phyloP scores from a whole-genome alignment of 2,113 vertebrate species.

The Phaethon lepturus region DNA sequence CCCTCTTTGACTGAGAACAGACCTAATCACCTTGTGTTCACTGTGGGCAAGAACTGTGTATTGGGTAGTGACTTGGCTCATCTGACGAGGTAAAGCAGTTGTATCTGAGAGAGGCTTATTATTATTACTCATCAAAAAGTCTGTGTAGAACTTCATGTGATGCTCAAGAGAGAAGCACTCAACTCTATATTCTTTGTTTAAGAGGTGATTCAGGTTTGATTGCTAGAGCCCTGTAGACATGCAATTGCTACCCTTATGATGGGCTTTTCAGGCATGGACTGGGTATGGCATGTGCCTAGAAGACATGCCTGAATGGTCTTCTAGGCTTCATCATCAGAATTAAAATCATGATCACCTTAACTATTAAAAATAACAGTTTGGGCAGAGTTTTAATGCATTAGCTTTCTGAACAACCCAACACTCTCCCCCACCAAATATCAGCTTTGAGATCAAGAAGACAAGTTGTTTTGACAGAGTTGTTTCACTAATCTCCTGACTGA shows the following conservation, averaged over 20 bases:
- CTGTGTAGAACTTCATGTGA: neutral
- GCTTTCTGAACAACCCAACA: neutral
- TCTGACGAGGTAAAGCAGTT: rapidly evolving
- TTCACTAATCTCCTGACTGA: neutral
- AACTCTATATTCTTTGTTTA: neutral
- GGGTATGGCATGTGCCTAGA: rapidly evolving
- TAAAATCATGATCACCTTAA: neutral
- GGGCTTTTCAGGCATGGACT: neutral
- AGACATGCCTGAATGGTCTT: neutral
- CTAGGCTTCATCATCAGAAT: neutral
- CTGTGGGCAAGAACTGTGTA: rapidly evolving
- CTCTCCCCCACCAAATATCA: neutral
- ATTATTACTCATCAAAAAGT: neutral
- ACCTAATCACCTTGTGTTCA: neutral
- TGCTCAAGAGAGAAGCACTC: neutral
- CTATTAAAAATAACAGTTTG: neutral
- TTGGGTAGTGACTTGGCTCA: neutral
- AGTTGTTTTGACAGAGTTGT: slow-evolving; percentile 51
- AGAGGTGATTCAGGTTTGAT: neutral
- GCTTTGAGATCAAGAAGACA: neutral
- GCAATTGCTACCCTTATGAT: neutral
- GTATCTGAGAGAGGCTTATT: neutral
- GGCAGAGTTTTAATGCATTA: neutral
- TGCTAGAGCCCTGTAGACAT: neutral
- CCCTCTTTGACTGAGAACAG: neutral